A percentile compares a stretch with the other conserved stretches of the same genome.
Conservation (phyloP, 2,113 vertebrate species). For the Psittacus erithacus region DNA sequence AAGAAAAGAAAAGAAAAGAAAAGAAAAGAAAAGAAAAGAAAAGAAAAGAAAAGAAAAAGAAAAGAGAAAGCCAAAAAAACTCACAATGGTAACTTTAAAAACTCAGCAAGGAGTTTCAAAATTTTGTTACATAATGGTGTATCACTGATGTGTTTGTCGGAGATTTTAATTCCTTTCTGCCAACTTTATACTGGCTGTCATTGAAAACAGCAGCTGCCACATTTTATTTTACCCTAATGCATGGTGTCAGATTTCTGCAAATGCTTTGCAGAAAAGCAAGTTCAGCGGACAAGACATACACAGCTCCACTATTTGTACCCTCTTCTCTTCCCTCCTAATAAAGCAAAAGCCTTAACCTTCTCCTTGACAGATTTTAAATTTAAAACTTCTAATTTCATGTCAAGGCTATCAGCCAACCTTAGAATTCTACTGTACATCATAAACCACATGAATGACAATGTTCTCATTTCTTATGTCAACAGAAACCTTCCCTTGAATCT, state of each 20-base stretch:
- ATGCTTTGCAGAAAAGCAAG: background rate
- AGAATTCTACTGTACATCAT: constrained; percentile 15
- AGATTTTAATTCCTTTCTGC: background rate
- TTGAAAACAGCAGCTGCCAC: background rate
- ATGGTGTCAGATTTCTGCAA: background rate
- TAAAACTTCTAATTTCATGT: background rate
- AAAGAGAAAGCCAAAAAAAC: background rate
- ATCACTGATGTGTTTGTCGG: background rate
- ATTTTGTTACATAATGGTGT: background rate
- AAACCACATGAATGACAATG: background rate
- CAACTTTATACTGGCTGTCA: background rate
- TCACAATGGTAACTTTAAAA: background rate
- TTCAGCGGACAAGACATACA: background rate
- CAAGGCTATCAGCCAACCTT: constrained; percentile 44
- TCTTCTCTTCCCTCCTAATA: constrained; percentile 6
- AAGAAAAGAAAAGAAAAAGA: background rate
- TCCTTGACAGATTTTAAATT: constrained; percentile 47
- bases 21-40: background rate
- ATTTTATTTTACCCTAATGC: background rate
- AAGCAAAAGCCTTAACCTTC: constrained; percentile 38
- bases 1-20: background rate
- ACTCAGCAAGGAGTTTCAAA: background rate
- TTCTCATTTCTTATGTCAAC: constrained; percentile 15
- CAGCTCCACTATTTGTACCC: background rate
- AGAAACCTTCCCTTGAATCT: constrained; percentile 25